phyloP scores from a whole-genome alignment of 2,797 vertebrate genomes.

The Lepidocolaptes lacrymiger region DNA sequence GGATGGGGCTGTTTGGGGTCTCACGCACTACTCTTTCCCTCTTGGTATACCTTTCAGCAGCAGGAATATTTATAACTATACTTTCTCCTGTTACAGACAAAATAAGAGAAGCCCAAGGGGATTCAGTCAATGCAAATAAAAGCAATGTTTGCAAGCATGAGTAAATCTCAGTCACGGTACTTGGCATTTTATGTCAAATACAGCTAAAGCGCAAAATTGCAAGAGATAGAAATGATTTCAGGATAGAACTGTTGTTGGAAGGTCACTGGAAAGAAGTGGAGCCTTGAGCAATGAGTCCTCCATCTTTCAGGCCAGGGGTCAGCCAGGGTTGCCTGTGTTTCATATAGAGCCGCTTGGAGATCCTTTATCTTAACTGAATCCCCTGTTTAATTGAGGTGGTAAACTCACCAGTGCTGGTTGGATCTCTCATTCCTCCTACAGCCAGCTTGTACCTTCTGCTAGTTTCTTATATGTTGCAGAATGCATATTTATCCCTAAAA shows the following conservation, averaged over 20 bases:
- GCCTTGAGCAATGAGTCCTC: background rate
- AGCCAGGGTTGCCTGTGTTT: background rate
- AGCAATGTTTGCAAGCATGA: conserved; percentile 56
- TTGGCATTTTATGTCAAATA: conserved; percentile 53
- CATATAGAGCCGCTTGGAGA: background rate
- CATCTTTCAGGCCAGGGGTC: background rate
- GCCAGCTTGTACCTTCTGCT: background rate
- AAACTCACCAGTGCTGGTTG: background rate
- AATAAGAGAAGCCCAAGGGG: conserved; percentile 46
- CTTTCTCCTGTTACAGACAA: conserved; percentile 15
- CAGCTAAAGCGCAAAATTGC: background rate
- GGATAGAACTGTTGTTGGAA: conserved; percentile 7
- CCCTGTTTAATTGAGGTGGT: background rate
- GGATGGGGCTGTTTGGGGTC: background rate
- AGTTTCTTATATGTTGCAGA: background rate
- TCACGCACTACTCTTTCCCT: background rate
- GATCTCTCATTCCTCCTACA: background rate
- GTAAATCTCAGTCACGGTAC: conserved; percentile 7
- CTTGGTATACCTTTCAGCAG: background rate
- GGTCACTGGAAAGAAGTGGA: conserved; percentile 22
- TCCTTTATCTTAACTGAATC: background rate
- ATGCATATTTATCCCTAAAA: background rate
- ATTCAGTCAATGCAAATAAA: conserved; percentile 53
- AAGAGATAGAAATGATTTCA: conserved; percentile 28
- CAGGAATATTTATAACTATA: conserved; percentile 8